These are phyloP conservation scores for Agrochola lota DNA, from an alignment of 2,888 invertebrate genomes.

Conservation along the genomic window DNA sequence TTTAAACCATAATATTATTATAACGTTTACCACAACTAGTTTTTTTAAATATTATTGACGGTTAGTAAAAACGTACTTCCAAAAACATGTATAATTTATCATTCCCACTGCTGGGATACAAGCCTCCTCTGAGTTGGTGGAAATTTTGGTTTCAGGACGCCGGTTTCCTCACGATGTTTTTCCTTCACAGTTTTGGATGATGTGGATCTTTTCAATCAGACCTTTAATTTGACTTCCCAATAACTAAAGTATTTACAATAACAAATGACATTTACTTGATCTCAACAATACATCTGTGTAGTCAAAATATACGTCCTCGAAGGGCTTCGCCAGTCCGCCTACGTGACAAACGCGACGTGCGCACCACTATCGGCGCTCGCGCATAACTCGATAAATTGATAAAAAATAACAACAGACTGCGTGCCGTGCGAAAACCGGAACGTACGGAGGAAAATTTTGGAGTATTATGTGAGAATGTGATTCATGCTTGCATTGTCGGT, in stretches of 20 bases:
- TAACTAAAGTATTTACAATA: not conserved
- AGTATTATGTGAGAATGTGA: not conserved
- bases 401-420: constrained; percentile 37
- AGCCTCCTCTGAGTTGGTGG: not conserved
- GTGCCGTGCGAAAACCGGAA: constrained; percentile 22
- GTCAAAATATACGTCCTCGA: constrained; percentile 6
- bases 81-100: too few relatives aligned
- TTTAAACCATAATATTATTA: too few relatives aligned
- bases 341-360: constrained; percentile 66
- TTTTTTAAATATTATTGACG: not conserved
- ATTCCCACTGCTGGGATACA: not conserved
- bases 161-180: not conserved
- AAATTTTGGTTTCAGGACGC: not conserved
- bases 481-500: not conserved
- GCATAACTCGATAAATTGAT: constrained; percentile 30
- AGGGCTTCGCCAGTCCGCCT: constrained; percentile 63
- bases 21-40: too few relatives aligned
- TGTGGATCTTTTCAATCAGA: too few relatives aligned
- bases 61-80: not conserved
- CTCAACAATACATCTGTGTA: not conserved
- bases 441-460: constrained; percentile 9
- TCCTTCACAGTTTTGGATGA: not conserved
- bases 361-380: constrained; percentile 55
- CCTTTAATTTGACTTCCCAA: too few relatives aligned
- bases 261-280: not conserved